These are phyloP conservation scores for Drosophila nr. fundita DNA, from an alignment of 2,888 invertebrate genomes.

Conservation along the genomic window DNA sequence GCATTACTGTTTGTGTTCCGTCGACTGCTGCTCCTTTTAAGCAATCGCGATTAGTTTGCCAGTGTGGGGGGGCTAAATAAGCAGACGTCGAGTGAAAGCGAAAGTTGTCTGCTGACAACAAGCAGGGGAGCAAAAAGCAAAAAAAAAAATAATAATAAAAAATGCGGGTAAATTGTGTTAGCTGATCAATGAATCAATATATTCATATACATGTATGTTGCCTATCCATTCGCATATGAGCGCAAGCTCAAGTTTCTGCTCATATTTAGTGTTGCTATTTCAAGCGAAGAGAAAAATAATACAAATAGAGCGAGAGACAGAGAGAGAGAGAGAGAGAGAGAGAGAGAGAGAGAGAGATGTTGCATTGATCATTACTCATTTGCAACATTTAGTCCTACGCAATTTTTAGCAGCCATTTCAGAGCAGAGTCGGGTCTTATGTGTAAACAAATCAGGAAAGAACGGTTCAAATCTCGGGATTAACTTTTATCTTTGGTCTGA, in stretches of 20 bases:
- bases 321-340: background rate
- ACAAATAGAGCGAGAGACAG: background rate
- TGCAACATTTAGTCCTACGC: background rate
- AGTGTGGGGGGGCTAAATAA: conserved; percentile 11
- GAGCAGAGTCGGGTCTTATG: background rate
- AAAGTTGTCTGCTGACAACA: conserved; percentile 45
- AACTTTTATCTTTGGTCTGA: too few relatives aligned
- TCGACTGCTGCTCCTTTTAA: conserved; percentile 34
- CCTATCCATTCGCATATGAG: background rate
- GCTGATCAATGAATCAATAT: conserved; percentile 4
- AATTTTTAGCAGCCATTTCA: background rate
- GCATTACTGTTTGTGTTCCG: conserved; percentile 26
- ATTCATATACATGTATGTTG: background rate
- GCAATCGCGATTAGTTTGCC: conserved; percentile 59
- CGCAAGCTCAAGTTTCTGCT: background rate
- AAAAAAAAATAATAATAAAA: background rate
- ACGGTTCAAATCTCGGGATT: too few relatives aligned
- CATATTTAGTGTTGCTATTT: too few relatives aligned
- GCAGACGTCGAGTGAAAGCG: conserved; percentile 47
- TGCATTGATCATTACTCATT: background rate
- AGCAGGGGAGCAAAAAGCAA: conserved; percentile 21
- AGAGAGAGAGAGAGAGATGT: background rate
- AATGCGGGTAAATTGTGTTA: conserved; percentile 2
- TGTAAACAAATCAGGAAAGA: background rate
- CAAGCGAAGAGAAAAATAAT: too few relatives aligned